Evolutionary conservation across 2,113 vertebrate species (phyloP).

Genomic region (Mormoops blainvillei): DNA sequence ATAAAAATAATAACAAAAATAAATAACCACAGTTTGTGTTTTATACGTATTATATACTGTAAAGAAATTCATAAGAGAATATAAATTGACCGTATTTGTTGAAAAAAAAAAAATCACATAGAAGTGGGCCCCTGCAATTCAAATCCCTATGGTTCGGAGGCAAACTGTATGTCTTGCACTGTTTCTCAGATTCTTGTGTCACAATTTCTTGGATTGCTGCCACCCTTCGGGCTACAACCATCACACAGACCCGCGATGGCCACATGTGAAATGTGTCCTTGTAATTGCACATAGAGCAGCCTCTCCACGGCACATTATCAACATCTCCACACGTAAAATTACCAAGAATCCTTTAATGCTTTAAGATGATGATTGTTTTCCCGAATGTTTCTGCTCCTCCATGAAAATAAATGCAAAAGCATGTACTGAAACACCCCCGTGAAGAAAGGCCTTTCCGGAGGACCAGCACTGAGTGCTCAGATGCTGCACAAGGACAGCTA

Average conservation of each 20-base stretch:
- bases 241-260: not conserved
- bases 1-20: too few relatives aligned
- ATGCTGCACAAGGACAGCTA: too few relatives aligned
- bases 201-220: not conserved
- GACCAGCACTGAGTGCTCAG: not conserved
- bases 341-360: not conserved
- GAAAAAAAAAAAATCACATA: not conserved
- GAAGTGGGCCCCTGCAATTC: not conserved
- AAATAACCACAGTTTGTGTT: not conserved
- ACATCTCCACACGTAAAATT: not conserved
- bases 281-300: not conserved
- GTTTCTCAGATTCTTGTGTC: slow-evolving; percentile 64
- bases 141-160: not conserved
- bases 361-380: not conserved
- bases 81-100: not conserved
- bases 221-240: not conserved
- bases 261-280: not conserved
- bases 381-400: not conserved
- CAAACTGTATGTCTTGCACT: slow-evolving; percentile 43
- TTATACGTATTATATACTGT: not conserved
- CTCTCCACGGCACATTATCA: slow-evolving; percentile 5
- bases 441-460: not conserved
- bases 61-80: not conserved
- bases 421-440: not conserved
- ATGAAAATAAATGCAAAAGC: not conserved